Evolutionary conservation across 2,888 invertebrate species (phyloP).

Genomic region (Sinhomidia bicolor): DNA sequence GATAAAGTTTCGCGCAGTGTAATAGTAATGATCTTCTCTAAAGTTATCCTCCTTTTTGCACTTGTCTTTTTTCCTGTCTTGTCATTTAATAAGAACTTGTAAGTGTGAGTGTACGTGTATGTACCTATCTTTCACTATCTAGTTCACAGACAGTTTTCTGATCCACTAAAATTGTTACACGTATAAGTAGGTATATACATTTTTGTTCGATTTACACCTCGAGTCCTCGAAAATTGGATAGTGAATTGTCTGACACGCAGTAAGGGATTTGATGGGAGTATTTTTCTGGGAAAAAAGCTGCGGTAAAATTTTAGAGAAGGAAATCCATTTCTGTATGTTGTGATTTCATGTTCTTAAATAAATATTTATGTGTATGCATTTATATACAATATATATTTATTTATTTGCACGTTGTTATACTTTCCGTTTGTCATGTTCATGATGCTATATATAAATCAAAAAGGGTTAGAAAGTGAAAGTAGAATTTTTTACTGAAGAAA

Average conservation of each 20-base stretch:
- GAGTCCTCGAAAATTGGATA: conserved; percentile 20
- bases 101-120: no score
- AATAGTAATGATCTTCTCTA: conserved; percentile 28
- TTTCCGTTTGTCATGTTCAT: no score
- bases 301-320: neutral
- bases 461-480: neutral
- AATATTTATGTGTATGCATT: no score
- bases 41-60: neutral
- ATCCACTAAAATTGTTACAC: neutral
- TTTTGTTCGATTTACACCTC: conserved; percentile 15
- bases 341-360: neutral
- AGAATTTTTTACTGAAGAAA: conserved; percentile 34
- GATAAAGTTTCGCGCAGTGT: neutral
- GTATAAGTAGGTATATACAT: neutral
- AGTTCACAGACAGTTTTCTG: neutral
- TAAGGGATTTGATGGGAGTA: no score
- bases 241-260: conserved; percentile 2
- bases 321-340: neutral
- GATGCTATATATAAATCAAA: conserved; percentile 6
- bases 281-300: neutral
- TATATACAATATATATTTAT: no score
- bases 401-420: no score
- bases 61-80: neutral
- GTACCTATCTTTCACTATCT: conserved; percentile 6
- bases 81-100: neutral